Evolutionary conservation across 1,140 invertebrate species (phyloP).

Genomic region (Asbolus verrucosus): DNA sequence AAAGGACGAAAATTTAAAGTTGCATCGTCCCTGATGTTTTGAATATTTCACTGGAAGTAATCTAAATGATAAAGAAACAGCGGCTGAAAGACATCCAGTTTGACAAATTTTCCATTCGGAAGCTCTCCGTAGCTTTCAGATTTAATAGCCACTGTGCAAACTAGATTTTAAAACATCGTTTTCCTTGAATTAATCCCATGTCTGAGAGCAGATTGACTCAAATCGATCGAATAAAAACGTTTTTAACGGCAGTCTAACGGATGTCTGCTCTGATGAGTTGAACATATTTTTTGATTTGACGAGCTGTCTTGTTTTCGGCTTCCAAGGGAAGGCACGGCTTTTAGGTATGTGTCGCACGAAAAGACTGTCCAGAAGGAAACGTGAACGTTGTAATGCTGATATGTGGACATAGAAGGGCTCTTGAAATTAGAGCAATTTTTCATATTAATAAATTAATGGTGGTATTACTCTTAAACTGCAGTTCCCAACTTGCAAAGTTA

Average conservation of each 20-base stretch:
- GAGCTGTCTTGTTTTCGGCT: background rate
- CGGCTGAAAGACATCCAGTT: background rate
- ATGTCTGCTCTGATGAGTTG: slow-evolving; percentile 18
- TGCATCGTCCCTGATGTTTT: background rate
- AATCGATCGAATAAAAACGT: background rate
- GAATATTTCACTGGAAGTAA: slow-evolving; percentile 30
- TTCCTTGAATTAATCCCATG: background rate
- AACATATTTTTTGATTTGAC: slow-evolving; percentile 14
- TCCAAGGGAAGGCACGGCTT: slow-evolving; percentile 23
- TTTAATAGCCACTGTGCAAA: background rate
- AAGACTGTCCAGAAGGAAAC: background rate
- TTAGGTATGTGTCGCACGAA: too few relatives aligned
- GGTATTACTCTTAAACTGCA: background rate
- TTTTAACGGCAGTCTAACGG: slow-evolving; percentile 4
- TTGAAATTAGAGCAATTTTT: background rate
- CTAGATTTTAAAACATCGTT: slow-evolving; percentile 13
- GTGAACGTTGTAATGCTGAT: background rate
- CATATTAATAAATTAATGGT: slow-evolving; percentile 31
- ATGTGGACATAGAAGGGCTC: background rate
- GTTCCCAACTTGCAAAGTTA: background rate
- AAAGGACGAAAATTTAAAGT: slow-evolving; percentile 15
- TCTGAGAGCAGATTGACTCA: background rate
- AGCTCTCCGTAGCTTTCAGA: background rate
- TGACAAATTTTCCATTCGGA: too few relatives aligned
- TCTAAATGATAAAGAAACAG: too few relatives aligned